Percentiles rank a stretch among this genome's conserved stretches.
These are phyloP conservation scores for Onthophagus taurus DNA, from an alignment of 1,140 invertebrate species.

Conservation along the genomic window DNA sequence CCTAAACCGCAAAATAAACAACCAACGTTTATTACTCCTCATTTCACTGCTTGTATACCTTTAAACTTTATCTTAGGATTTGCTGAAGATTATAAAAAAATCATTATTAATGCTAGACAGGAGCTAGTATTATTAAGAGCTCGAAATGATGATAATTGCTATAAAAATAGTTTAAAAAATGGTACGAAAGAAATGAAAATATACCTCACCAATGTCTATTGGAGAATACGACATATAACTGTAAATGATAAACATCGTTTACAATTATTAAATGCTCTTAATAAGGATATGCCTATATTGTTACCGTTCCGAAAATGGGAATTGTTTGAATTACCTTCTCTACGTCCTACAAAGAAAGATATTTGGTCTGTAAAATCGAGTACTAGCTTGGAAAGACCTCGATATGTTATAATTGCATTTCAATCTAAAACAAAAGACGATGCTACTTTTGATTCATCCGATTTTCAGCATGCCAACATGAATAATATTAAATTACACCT, in stretches of 20 bases:
- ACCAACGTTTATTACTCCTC: conserved; percentile 5
- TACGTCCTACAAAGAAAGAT: too few relatives aligned
- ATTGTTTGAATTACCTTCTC: too few relatives aligned
- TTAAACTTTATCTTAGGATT: conserved; percentile 37
- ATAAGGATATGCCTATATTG: too few relatives aligned
- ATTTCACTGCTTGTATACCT: conserved; percentile 36
- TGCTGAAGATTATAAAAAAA: conserved; percentile 40
- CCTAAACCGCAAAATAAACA: conserved; percentile 2
- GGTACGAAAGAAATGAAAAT: conserved; percentile 12
- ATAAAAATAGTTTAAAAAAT: conserved; percentile 15
- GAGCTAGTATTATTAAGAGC: conserved; percentile 3
- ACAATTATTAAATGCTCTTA: too few relatives aligned
- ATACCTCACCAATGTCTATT: neutral
- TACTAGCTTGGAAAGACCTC: too few relatives aligned
- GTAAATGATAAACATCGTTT: too few relatives aligned
- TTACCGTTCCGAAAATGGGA: too few relatives aligned
- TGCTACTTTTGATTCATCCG: conserved; percentile 3
- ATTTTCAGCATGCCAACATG: conserved; percentile 18
- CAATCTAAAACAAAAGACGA: conserved; percentile 17
- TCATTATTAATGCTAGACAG: conserved; percentile 38
- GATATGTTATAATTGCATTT: too few relatives aligned
- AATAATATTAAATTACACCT: conserved; percentile 27
- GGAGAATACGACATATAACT: too few relatives aligned
- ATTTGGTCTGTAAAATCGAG: too few relatives aligned
- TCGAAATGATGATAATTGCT: neutral